Evolutionary conservation across 1,140 invertebrate species (phyloP), one percentile per base, ranked within the genome.

Genomic region (Popillia japonica): DNA sequence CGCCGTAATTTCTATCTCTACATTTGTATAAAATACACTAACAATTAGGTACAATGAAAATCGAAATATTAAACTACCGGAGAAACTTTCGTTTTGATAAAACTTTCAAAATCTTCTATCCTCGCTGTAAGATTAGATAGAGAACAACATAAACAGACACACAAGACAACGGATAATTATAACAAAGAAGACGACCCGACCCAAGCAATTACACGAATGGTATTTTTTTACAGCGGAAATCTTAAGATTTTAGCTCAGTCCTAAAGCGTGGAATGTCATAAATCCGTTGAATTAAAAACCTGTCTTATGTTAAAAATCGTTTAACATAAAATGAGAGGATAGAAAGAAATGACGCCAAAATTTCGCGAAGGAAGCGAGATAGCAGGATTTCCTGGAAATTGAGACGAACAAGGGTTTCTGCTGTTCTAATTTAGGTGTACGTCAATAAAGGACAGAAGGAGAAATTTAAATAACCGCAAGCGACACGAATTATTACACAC

Each of bases 251-350:
- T n/a, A 22, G 10, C 22, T 20, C 23, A 20, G 20, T 6, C 4
- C 61, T 9, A 20, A 23, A 20, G 61, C 10, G 9, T 20, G 23
- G 22, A 64, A 64, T 64, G 22, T 64, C 17, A 64, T 64, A 64
- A 64, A 64, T 64, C 61, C 23, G 22, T 64, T 64, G 61, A 20
- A 64, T 64, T 64, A 64, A 64, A 64, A 64, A 64, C 17, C 17
- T 23, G 61, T 22, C 20, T 4, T n/a, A 64, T 20, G 61, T 64
- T 64, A 22, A 64, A 64, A 64, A 64, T 64, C 61, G 61, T 64
- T 64, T 64, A 64, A 20, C 61, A 2, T 17, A n/a, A n/a, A 20
- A n/a, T 20, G n/a, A 20, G 10, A 23, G 61, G 17, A 64, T 64
- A 64, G 17, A 64, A 64, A 64, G 8, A 64, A 64, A 64, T 9